These are phyloP conservation scores for Brachionus asplanchnoidis DNA, from an alignment of 1,140 invertebrate species.

Conservation along the genomic window DNA sequence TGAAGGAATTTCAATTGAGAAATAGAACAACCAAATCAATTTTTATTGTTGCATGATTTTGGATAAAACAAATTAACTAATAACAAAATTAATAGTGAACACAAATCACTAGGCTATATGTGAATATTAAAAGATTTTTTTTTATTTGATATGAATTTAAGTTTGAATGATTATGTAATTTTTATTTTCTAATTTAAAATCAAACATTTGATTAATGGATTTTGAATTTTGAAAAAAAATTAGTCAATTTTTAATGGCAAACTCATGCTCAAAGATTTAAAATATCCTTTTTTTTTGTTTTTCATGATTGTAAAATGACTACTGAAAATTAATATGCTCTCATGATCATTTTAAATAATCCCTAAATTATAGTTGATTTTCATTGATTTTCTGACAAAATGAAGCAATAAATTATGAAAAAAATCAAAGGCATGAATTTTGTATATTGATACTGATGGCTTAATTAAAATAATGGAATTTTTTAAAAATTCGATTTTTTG, in stretches of 20 bases:
- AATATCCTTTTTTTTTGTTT: not conserved
- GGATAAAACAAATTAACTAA: constrained; percentile 2
- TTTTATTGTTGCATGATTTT: constrained; percentile 25
- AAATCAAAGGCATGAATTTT: not conserved
- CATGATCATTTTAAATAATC: not conserved
- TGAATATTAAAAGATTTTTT: not conserved
- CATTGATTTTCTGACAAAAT: not conserved
- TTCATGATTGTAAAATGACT: not conserved
- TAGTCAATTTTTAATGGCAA: not conserved
- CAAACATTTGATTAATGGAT: constrained; percentile 34
- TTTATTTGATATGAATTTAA: not conserved
- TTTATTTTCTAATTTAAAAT: not conserved
- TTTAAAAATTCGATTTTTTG: not conserved
- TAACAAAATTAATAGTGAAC: not conserved
- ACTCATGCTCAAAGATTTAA: not conserved
- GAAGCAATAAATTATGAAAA: not conserved
- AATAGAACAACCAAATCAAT: constrained; percentile 3
- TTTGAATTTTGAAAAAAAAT: not conserved
- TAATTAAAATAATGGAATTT: not conserved
- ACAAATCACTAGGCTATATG: constrained; percentile 4
- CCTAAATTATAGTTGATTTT: not conserved
- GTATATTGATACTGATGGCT: not conserved
- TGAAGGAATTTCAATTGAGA: not conserved
- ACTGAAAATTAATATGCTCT: not conserved
- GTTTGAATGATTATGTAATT: constrained; percentile 20